phyloP scores from a whole-genome alignment of 2,888 invertebrate species.

The Folsomia manolachei region DNA sequence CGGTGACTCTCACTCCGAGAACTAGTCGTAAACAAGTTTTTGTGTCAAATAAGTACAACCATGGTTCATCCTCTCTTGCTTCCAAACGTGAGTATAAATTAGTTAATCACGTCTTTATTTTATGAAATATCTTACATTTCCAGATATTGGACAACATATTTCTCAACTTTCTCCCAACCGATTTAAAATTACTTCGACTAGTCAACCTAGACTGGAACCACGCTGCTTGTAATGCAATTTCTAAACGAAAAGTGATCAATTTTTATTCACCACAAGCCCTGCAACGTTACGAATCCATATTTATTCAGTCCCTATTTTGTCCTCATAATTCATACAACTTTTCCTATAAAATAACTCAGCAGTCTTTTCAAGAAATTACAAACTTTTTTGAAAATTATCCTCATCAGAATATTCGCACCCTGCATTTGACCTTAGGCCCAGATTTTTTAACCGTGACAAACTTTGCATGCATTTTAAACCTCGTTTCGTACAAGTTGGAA shows the following conservation, averaged over 20 bases:
- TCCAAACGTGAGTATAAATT: conserved; percentile 11
- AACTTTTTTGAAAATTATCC: not conserved
- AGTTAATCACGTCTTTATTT: not conserved
- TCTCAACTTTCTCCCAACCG: not conserved
- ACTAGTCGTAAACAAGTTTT: no score
- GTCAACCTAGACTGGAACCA: conserved; percentile 18
- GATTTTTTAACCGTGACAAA: not conserved
- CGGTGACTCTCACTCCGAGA: no score
- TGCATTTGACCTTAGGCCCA: not conserved
- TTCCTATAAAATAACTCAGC: not conserved
- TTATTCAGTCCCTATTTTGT: not conserved
- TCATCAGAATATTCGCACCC: not conserved
- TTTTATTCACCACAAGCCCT: not conserved
- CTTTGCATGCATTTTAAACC: not conserved
- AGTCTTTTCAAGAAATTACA: not conserved
- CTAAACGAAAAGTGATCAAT: not conserved
- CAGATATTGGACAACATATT: conserved; percentile 8
- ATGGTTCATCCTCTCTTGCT: conserved; percentile 14
- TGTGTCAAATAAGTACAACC: not conserved
- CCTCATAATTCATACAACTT: not conserved
- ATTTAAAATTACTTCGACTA: not conserved
- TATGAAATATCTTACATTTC: not conserved
- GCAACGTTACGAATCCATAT: not conserved
- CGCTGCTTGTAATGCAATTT: conserved; percentile 2
- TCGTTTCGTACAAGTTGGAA: not conserved